Evolutionary conservation across 2,797 vertebrate genomes (phyloP).

Genomic region (Propithecus perrieri): DNA sequence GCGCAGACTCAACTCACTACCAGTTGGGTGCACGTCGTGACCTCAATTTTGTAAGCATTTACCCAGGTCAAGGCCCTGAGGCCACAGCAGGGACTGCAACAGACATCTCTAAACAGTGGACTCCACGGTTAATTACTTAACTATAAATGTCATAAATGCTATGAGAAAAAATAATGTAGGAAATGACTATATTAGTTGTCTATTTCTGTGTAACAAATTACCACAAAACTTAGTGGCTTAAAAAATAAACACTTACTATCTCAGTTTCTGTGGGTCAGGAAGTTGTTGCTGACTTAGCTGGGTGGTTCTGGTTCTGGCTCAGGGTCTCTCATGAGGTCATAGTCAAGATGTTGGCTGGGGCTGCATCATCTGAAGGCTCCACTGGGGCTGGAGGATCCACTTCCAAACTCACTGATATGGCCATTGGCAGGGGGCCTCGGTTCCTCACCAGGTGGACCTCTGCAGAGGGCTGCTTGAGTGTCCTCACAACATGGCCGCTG

Average conservation of each 20-base stretch:
- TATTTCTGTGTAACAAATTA: neutral
- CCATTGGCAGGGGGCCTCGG: neutral
- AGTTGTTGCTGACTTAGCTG: neutral
- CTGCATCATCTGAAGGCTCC: fast-evolving
- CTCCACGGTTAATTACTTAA: neutral
- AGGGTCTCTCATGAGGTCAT: neutral
- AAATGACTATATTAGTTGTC: neutral
- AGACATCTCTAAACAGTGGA: neutral
- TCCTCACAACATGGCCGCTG: fast-evolving
- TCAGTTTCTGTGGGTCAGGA: neutral
- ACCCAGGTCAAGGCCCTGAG: neutral
- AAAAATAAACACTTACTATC: neutral
- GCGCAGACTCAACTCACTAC: fast-evolving
- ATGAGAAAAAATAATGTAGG: neutral
- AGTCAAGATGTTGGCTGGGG: fast-evolving
- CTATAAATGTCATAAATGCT: neutral
- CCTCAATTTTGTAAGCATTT: neutral
- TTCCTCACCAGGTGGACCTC: fast-evolving
- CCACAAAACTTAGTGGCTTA: neutral
- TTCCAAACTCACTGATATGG: neutral
- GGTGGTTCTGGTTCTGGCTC: too few relatives aligned
- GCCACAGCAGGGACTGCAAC: neutral
- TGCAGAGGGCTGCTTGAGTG: too few relatives aligned
- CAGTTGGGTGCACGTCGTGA: fast-evolving
- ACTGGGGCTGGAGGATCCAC: fast-evolving